A percentile compares a stretch with the other conserved stretches of the same genome.
These are phyloP conservation scores for Pitta sordida DNA, from an alignment of 2,113 vertebrate genomes.

Conservation along the genomic window DNA sequence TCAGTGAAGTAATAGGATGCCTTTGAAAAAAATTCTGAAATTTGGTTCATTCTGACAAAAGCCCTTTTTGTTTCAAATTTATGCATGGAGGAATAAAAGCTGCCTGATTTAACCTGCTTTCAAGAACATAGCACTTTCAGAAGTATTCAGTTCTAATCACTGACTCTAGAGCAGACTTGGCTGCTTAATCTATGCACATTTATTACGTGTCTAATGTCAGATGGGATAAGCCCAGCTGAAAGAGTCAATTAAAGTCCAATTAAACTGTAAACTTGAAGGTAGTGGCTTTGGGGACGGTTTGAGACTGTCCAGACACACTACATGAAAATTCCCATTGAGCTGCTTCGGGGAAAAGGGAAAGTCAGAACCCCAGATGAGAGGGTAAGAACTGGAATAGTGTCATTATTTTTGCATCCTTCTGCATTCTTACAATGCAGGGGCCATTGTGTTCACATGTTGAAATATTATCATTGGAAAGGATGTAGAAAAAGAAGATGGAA, in stretches of 20 bases:
- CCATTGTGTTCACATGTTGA: not conserved
- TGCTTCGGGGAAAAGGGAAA: not conserved
- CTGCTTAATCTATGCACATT: not conserved
- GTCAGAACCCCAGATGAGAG: not conserved
- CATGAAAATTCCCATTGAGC: not conserved
- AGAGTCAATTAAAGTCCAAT: not conserved
- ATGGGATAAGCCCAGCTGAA: not conserved
- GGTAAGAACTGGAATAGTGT: not conserved
- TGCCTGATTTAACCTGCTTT: not conserved
- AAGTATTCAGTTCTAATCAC: not conserved
- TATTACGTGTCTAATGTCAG: not conserved
- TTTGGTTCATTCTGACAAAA: not conserved
- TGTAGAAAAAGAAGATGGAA: not conserved
- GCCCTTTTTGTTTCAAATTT: not conserved
- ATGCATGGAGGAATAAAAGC: not conserved
- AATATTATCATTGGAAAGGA: not conserved
- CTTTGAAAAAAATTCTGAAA: not conserved
- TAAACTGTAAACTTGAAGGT: not conserved
- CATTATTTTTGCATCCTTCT: not conserved
- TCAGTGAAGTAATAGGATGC: not conserved
- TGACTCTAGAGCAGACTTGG: not conserved
- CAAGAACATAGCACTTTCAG: not conserved
- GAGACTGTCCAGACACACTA: not conserved
- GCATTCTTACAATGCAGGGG: not conserved
- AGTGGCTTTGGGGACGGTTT: not conserved